Base-by-base conservation (phyloP, 1,140 invertebrate species). In the Pissodes strobi region DNA sequence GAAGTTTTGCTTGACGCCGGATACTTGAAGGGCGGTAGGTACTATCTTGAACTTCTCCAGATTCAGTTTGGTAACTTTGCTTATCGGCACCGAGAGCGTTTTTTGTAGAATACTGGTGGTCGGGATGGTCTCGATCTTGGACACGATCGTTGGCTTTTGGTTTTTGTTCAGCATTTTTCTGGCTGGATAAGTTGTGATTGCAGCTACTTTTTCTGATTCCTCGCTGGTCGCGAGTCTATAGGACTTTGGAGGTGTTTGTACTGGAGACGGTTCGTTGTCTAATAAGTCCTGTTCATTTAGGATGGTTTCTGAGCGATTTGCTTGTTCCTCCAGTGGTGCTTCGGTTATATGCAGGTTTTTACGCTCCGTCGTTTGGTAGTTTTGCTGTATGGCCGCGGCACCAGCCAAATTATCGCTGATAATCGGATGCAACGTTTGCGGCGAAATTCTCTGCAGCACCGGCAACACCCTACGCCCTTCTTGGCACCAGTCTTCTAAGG, bases 401-500 rank as follows among this genome's bases (percentile, higher is more conserved):
- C 37, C 37, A 13, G 8, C n/a, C 13, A 39, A 39, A 12, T n/a
- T 15, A 6, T 39, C 37, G 30, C n/a, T n/a, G 68, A 94, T 84
- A 19, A 87, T 87, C 67, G 90, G 91, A 73, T 93, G 92, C n/a
- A 88, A 87, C 5, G 91, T 93, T 72, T 92, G 90, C 17, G 92
- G 89, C 55, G 90, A 86, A 17, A 92, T 85, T 65, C 93, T 82
- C 5, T 91, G 89, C 78, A 95, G 82, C 23, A 95, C 78, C 9
- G 93, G 92, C 66, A 94, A 86, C 39, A 87, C 78, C 71, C 93
- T 83, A 19, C 92, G 80, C 13, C 93, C 93, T 81, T 95, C 93
- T 61, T 90, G 86, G 60, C 88, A 84, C 94, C 93, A 95, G 79
- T 91, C 91, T 70, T 89, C 85, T 41, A 84, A 85, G 64, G 87